Base-by-base conservation (phyloP, 2,888 invertebrate genomes). In the Azorinus chamasolen region DNA sequence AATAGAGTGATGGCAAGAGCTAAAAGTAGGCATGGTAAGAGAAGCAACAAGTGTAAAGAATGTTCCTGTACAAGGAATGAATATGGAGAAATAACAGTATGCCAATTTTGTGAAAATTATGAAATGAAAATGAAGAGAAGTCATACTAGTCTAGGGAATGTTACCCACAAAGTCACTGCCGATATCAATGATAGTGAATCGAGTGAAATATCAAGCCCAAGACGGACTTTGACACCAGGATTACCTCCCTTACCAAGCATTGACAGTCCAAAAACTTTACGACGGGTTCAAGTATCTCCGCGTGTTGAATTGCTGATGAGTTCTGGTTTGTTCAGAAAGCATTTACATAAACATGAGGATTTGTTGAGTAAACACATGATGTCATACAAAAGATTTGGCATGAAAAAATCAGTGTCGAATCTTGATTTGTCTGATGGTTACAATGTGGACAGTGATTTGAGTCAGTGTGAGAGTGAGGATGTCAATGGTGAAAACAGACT, bases 221-320 rank as follows among this genome's bases (percentile, higher is more conserved):
- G 81, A 22, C 62, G 80, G 16, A 71, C 77, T 37, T 74, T 57
- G 48, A 77, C 81, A 4, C 81, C 81, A 18, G 77, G 74, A 54
- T 37, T 74, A 27, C 55, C 68, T 43, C 61, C 66, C n/a, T 41
- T 50, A 25, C 58, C 71, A 14, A 37, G 39, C 14, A 48, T 48
- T n/a, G 39, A 51, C 27, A 72, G 77, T 51, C 77, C 73, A 39
- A 58, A 69, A 37, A 62, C 74, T 27, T 27, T 83, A 39, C 73
- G 62, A 25, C 83, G 76, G 65, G 66, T 85, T 2, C 66, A 74
- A 25, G 72, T 83, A 8, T 83, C 85, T n/a, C 79, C 87, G 10
- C 66, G 87, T 45, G 87, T 88, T 5, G 87, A 87, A 54, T 46
- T 85, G n/a, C 72, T 87, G 41, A 58, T 88, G 57, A 87, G 83